A percentile compares a stretch with the other conserved stretches of the same genome.
These are phyloP conservation scores for Clitarchus hookeri DNA, from an alignment of 2,888 invertebrate genomes.

Conservation along the genomic window DNA sequence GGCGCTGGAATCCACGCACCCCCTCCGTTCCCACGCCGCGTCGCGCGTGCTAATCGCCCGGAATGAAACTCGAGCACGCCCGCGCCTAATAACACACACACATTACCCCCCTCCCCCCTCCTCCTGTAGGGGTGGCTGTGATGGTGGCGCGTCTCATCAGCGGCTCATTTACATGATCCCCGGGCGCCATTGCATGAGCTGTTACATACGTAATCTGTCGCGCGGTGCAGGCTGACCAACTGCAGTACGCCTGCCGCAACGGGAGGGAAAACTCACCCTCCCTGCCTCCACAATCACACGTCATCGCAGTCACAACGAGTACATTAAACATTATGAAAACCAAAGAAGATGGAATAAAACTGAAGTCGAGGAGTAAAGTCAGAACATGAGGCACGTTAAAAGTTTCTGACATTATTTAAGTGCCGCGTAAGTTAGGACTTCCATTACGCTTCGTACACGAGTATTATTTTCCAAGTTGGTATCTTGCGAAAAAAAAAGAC, in stretches of 20 bases:
- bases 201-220: background rate
- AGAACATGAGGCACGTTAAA: too few species aligned
- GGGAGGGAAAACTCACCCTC: too few species aligned
- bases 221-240: background rate
- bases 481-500: too few species aligned
- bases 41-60: background rate
- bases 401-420: too few species aligned
- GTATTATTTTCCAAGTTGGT: too few species aligned
- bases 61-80: constrained; percentile 7
- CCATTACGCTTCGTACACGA: too few species aligned
- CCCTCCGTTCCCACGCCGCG: background rate
- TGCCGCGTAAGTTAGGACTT: too few species aligned
- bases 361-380: too few species aligned
- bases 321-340: too few species aligned
- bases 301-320: too few species aligned
- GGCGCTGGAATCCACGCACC: background rate
- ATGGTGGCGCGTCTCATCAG: background rate
- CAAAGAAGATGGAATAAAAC: too few species aligned
- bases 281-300: too few species aligned
- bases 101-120: background rate
- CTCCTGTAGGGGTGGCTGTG: background rate
- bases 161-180: constrained; percentile 5
- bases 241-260: background rate
- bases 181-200: background rate
- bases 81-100: background rate